These are phyloP conservation scores for Lucilia cuprina DNA, from an alignment of 1,140 invertebrate species.

Conservation along the genomic window DNA sequence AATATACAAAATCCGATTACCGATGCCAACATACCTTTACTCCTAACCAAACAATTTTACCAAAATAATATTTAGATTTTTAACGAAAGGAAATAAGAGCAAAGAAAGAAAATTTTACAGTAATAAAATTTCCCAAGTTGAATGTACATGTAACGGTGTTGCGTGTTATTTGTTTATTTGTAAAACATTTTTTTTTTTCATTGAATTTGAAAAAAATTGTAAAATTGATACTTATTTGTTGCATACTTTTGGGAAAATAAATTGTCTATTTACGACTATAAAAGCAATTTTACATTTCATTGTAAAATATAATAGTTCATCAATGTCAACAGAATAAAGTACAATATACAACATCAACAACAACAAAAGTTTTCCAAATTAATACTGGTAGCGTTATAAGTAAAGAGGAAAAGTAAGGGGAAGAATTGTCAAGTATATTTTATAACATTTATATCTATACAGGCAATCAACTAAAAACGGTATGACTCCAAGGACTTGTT, in stretches of 20 bases:
- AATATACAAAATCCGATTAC: too few species aligned
- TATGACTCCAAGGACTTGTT: neutral
- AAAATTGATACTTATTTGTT: neutral
- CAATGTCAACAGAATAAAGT: neutral
- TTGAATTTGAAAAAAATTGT: neutral
- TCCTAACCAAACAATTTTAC: too few species aligned
- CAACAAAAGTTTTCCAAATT: too few species aligned
- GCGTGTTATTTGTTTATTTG: neutral
- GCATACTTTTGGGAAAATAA: conserved; percentile 1
- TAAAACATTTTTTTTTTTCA: neutral
- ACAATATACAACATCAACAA: too few species aligned
- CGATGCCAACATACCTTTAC: too few species aligned
- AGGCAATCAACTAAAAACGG: neutral
- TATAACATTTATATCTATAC: neutral
- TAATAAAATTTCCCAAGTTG: neutral
- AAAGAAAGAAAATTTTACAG: neutral
- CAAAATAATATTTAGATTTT: too few species aligned
- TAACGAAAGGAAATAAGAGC: too few species aligned
- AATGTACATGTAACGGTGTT: neutral
- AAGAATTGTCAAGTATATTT: neutral
- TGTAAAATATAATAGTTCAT: conserved; percentile 1
- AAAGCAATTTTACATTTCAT: neutral
- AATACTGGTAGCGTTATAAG: neutral
- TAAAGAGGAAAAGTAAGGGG: neutral
- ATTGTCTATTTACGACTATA: neutral